A percentile compares a stretch with the other conserved stretches of the same genome.
phyloP scores from a whole-genome alignment of 2,113 vertebrate species.

The Girardinichthys multiradiatus region DNA sequence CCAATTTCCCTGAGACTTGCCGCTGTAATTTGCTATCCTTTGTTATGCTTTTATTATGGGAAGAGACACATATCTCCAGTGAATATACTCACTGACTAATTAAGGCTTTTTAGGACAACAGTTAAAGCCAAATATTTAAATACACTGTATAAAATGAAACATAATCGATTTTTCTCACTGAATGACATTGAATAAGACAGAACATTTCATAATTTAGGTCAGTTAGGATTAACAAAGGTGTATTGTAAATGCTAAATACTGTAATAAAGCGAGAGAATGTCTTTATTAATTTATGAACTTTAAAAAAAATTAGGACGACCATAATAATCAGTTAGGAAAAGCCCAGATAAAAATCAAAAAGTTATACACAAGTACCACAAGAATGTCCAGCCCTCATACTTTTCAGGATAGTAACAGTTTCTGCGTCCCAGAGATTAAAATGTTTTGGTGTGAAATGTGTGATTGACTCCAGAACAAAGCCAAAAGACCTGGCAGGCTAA shows the following conservation, averaged over 20 bases:
- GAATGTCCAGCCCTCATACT: too few species aligned
- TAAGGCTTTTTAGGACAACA: slow-evolving; percentile 2
- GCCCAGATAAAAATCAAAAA: not conserved
- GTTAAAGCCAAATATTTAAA: too few species aligned
- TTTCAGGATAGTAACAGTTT: too few species aligned
- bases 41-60: slow-evolving; percentile 53
- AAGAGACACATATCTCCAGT: slow-evolving; percentile 17
- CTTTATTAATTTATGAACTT: too few species aligned
- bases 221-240: not conserved
- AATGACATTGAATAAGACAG: not conserved
- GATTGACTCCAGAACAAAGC: too few species aligned
- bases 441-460: too few species aligned
- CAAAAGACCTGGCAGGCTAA: too few species aligned
- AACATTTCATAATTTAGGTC: not conserved
- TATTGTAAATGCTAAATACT: not conserved
- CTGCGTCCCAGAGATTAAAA: too few species aligned
- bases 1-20: slow-evolving; percentile 57
- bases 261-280: not conserved
- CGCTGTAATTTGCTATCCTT: slow-evolving; percentile 30
- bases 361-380: too few species aligned
- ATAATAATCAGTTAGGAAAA: too few species aligned
- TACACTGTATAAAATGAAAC: not conserved
- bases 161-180: not conserved
- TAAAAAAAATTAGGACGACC: too few species aligned
- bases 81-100: slow-evolving; percentile 7